Evolutionary conservation across 2,797 vertebrate genomes (phyloP).

Genomic region (Caiman crocodilus): DNA sequence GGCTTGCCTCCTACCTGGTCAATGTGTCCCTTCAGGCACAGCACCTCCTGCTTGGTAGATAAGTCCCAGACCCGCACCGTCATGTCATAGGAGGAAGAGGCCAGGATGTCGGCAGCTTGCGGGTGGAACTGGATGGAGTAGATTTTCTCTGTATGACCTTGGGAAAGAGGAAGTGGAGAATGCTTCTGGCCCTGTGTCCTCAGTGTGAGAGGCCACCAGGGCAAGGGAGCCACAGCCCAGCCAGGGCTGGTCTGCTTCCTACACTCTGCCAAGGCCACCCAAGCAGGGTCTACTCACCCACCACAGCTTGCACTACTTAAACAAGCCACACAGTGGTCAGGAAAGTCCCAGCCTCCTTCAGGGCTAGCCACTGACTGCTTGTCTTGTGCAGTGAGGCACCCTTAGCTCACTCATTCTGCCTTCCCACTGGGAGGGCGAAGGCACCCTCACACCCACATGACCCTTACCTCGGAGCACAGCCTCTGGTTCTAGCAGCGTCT

Average conservation of each 20-base stretch:
- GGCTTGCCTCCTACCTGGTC: conserved; percentile 87
- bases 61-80: conserved; percentile 91
- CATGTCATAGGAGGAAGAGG: conserved; percentile 94
- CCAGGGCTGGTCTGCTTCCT: accelerated
- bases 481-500: conserved; percentile 87
- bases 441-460: accelerated
- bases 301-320: too few species aligned
- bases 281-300: too few species aligned
- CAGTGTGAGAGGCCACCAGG: accelerated
- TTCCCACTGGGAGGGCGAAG: too few species aligned
- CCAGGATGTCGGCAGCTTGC: conserved; percentile 87
- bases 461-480: conserved; percentile 78
- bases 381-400: too few species aligned
- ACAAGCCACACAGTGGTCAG: too few species aligned
- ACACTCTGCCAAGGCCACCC: too few species aligned
- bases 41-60: conserved; percentile 77
- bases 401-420: too few species aligned
- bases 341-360: too few species aligned
- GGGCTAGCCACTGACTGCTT: too few species aligned
- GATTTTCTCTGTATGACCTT: conserved; percentile 97
- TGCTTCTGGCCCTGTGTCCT: neutral
- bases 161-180: accelerated
- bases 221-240: neutral
- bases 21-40: conserved; percentile 87
- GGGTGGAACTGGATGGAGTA: conserved; percentile 96